Conservation (phyloP, 2,797 vertebrate genomes). For the Poecilia gillii region DNA sequence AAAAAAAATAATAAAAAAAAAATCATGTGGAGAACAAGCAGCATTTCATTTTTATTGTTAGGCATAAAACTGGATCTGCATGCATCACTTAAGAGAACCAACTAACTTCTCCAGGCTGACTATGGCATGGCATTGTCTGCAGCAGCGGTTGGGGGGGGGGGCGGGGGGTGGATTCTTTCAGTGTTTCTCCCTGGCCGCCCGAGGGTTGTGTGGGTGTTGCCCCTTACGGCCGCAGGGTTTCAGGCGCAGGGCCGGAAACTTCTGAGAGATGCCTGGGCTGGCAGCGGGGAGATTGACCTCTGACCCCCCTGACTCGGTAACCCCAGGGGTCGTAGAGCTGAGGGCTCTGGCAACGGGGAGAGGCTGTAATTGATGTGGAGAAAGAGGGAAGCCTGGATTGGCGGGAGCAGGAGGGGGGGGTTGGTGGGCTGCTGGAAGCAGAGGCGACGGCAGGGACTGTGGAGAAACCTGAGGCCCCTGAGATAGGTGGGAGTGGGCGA, state of each 20-base stretch:
- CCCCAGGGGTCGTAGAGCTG: slow-evolving; percentile 68
- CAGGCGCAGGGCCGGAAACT: slow-evolving; percentile 64
- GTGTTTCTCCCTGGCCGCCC: slow-evolving; percentile 14
- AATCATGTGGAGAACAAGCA: neutral
- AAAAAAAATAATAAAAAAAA: neutral
- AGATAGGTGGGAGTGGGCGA: slow-evolving; percentile 51
- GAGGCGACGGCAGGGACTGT: slow-evolving; percentile 34
- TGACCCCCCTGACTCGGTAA: slow-evolving; percentile 66
- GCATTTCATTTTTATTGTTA: neutral
- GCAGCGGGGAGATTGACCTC: slow-evolving; percentile 68
- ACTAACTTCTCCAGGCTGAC: slow-evolving; percentile 24
- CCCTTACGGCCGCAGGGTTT: slow-evolving; percentile 53
- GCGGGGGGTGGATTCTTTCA: slow-evolving; percentile 10
- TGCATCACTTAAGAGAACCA: slow-evolving; percentile 23
- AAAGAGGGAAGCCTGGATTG: slow-evolving; percentile 57
- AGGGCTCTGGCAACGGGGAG: slow-evolving; percentile 57
- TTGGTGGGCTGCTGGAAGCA: slow-evolving; percentile 37
- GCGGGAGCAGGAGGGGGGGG: slow-evolving; percentile 11
- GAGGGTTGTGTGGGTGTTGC: slow-evolving; percentile 58
- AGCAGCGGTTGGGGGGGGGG: slow-evolving; percentile 18
- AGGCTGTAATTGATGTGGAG: slow-evolving; percentile 75
- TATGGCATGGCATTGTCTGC: slow-evolving; percentile 49
- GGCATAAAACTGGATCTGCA: slow-evolving; percentile 16
- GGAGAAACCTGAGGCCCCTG: slow-evolving; percentile 64
- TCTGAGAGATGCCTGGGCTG: slow-evolving; percentile 76